phyloP scores from a whole-genome alignment of 1,140 invertebrate species.

The Aphaenogaster ashmeadi region DNA sequence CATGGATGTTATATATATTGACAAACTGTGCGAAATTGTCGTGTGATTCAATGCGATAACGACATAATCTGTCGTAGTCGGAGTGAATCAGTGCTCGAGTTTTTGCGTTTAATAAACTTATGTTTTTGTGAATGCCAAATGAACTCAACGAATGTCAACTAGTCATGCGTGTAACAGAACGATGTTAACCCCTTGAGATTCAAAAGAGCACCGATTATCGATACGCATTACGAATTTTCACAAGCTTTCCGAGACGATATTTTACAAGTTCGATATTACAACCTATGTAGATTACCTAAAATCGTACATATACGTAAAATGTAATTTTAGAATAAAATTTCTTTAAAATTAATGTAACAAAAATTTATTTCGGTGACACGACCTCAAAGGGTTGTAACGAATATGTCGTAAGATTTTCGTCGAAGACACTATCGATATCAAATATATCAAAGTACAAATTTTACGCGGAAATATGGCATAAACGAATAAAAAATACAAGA shows the following conservation, averaged over 20 bases:
- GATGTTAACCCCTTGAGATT: slow-evolving; percentile 57
- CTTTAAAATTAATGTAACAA: background rate
- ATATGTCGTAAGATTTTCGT: slow-evolving; percentile 61
- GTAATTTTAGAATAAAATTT: background rate
- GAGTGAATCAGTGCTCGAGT: slow-evolving; percentile 42
- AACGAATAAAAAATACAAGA: slow-evolving; percentile 6
- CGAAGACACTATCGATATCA: slow-evolving; percentile 52
- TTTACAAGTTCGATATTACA: background rate
- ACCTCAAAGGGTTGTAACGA: slow-evolving; percentile 55
- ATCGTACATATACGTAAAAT: background rate
- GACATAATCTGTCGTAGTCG: slow-evolving; percentile 24
- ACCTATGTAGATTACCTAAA: background rate
- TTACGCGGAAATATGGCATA: background rate
- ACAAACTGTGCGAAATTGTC: slow-evolving; percentile 40
- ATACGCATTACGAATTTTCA: background rate
- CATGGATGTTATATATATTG: slow-evolving; percentile 2
- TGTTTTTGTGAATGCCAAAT: slow-evolving; percentile 42
- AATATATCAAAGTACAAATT: background rate
- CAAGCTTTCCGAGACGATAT: background rate
- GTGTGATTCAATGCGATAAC: slow-evolving; percentile 1
- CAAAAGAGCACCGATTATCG: background rate
- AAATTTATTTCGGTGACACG: background rate
- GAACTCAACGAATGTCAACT: slow-evolving; percentile 69
- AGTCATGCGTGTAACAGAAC: slow-evolving; percentile 76
- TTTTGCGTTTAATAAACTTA: slow-evolving; percentile 35